Base-by-base conservation (phyloP, 2,888 invertebrate genomes). In the Matsumyia berberina region DNA sequence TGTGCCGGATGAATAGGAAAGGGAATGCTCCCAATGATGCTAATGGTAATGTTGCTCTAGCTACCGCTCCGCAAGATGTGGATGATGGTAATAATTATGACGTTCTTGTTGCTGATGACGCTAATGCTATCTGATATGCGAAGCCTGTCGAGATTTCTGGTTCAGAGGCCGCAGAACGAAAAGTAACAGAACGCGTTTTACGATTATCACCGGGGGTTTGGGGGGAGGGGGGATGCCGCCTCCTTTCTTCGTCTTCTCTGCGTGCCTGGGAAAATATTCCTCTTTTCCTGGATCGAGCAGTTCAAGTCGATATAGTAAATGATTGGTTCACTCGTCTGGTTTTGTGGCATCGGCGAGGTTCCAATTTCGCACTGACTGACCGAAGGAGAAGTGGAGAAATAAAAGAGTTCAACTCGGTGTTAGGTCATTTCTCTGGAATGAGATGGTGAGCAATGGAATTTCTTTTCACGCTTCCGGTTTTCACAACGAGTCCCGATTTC, bases 111-210 rank as follows among this genome's bases (percentile, higher is more conserved):
- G 79, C 62, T 74, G 83, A 85, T 69, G 83, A 85, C 64, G 83
- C 69, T 79, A 83, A 83, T 83, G 78, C 82, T 78, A 78, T 82
- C 72, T 78, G 82, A 82, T 78, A 53, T 60, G 67, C 51, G 69
- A 69, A 80, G 74, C 58, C 79, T 58, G 79, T 66, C 74, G 70
- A 33, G 44, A 60, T 58, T 78, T 74, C 81, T 72, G 78, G 64
- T 82, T 72, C 82, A 82, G 78, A 53, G 46, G 29, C 55, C 60
- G 60, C 24, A 24, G 24, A 1, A 24, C 24, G 37, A 80, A 67
- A 76, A 69, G 67, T 81, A 76, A 76, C 70, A 42, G 67, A 81
- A 80, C 76, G 76, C 81, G 81, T 82, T 77, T 82, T 60, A 55
- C 62, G 76, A 53, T 64, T 70, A 60, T 31, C 49, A 62, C 39